Conservation (phyloP, 2,888 invertebrate species). For the Dastarcus helophoroides region DNA sequence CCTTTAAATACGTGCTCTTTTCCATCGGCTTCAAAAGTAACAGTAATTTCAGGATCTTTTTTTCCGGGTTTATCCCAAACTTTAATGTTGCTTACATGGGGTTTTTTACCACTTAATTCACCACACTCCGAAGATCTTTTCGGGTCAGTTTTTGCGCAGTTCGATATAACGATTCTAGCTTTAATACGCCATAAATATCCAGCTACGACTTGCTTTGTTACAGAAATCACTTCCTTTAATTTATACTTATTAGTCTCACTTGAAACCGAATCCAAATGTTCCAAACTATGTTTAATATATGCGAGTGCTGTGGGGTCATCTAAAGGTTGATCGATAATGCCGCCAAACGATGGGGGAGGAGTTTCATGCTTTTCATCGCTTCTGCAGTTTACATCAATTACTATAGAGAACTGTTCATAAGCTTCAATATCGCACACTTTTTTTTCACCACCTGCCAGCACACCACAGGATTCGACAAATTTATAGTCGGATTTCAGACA, state of each 20-base stretch:
- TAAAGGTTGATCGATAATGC: conserved; percentile 12
- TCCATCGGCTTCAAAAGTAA: conserved; percentile 28
- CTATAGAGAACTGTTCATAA: conserved; percentile 13
- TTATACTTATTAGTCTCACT: conserved; percentile 19
- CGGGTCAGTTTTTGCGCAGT: conserved; percentile 36
- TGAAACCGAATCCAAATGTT: conserved; percentile 37
- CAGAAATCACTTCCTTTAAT: conserved; percentile 37
- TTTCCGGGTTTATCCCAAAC: conserved; percentile 48
- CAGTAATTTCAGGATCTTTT: conserved; percentile 34
- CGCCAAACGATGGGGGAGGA: conserved; percentile 1
- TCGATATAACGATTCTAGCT: conserved; percentile 45
- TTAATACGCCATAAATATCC: conserved; percentile 47
- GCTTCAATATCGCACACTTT: conserved; percentile 35
- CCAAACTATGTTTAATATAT: conserved; percentile 31
- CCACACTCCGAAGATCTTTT: conserved; percentile 4
- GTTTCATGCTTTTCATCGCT: conserved; percentile 3
- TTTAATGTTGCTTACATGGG: conserved; percentile 28
- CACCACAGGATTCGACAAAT: conserved; percentile 19
- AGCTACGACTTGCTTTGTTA: conserved; percentile 42
- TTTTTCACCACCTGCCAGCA: conserved; percentile 24
- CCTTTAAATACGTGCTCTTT: conserved; percentile 3
- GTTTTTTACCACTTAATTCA: conserved; percentile 2
- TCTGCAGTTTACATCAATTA: background rate
- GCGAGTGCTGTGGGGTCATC: conserved; percentile 28
- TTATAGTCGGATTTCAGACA: conserved; percentile 34